Conservation (phyloP, 2,797 vertebrate genomes). For the Sarcoramphus papa region DNA sequence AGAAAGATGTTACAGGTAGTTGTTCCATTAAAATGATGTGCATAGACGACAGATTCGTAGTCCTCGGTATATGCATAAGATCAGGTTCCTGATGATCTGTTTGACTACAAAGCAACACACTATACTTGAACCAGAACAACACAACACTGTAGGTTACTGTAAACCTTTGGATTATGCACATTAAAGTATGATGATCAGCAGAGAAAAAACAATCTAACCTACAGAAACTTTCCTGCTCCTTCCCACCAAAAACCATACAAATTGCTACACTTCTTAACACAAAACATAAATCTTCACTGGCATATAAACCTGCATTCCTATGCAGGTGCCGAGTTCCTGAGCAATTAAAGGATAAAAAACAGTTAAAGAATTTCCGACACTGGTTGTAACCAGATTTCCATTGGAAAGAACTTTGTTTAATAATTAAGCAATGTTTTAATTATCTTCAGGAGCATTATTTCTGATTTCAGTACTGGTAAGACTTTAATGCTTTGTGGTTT, state of each 20-base stretch:
- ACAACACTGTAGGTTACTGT: not conserved
- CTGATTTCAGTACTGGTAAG: not conserved
- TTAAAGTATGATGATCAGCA: not conserved
- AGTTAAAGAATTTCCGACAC: not conserved
- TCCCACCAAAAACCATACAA: not conserved
- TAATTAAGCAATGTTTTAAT: conserved; percentile 49
- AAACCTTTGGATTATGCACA: not conserved
- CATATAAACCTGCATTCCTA: not conserved
- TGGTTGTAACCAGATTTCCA: conserved; percentile 5
- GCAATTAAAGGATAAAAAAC: not conserved
- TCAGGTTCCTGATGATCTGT: not conserved
- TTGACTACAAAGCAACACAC: not conserved
- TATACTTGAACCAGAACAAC: not conserved
- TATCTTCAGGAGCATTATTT: conserved; percentile 26
- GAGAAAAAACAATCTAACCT: not conserved
- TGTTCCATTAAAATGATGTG: not conserved
- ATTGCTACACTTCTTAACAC: not conserved
- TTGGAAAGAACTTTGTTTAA: conserved; percentile 34
- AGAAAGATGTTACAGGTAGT: not conserved
- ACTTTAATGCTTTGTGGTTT: conserved; percentile 7
- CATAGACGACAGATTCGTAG: not conserved
- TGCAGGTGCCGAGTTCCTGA: not conserved
- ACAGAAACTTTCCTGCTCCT: not conserved
- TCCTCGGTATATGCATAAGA: not conserved
- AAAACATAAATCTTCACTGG: not conserved